These are phyloP conservation scores for Malthinus flaveolus DNA, from an alignment of 2,888 invertebrate genomes.

Conservation along the genomic window DNA sequence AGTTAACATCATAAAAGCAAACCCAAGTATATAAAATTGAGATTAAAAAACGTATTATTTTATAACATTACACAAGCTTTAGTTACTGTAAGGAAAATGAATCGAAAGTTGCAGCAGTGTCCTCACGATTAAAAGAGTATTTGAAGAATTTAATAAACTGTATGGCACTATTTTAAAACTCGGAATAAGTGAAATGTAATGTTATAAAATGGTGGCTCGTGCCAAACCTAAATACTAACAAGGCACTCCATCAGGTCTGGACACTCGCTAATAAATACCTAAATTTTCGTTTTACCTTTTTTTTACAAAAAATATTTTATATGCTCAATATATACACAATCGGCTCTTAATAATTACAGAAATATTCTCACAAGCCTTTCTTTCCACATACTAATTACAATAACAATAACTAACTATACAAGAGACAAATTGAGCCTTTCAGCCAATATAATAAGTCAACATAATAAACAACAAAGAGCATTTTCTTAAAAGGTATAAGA, in stretches of 20 bases:
- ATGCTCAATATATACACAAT: slow-evolving; percentile 43
- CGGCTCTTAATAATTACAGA: slow-evolving; percentile 41
- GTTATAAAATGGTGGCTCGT: slow-evolving; percentile 23
- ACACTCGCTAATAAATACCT: slow-evolving; percentile 40
- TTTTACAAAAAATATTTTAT: slow-evolving; percentile 41
- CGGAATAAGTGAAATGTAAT: slow-evolving; percentile 19
- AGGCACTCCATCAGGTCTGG: slow-evolving; percentile 50
- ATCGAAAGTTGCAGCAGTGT: too few relatives aligned
- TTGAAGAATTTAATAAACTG: slow-evolving; percentile 6
- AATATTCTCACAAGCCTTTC: slow-evolving; percentile 48
- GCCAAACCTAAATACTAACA: slow-evolving; percentile 42
- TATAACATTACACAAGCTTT: slow-evolving; percentile 16
- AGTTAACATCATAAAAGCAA: slow-evolving; percentile 12
- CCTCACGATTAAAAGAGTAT: neutral
- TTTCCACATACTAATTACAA: slow-evolving; percentile 31
- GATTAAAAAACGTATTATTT: slow-evolving; percentile 3
- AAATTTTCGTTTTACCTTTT: slow-evolving; percentile 22
- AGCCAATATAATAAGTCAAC: slow-evolving; percentile 10
- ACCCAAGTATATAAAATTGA: slow-evolving; percentile 9
- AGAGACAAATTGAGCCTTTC: slow-evolving; percentile 21
- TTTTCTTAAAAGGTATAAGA: neutral
- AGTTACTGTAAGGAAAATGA: neutral
- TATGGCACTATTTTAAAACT: slow-evolving; percentile 23
- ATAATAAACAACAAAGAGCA: slow-evolving; percentile 2
- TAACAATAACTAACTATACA: slow-evolving; percentile 24